Base-by-base conservation (phyloP, 2,797 vertebrate genomes). In the Enteromius radiatus region DNA sequence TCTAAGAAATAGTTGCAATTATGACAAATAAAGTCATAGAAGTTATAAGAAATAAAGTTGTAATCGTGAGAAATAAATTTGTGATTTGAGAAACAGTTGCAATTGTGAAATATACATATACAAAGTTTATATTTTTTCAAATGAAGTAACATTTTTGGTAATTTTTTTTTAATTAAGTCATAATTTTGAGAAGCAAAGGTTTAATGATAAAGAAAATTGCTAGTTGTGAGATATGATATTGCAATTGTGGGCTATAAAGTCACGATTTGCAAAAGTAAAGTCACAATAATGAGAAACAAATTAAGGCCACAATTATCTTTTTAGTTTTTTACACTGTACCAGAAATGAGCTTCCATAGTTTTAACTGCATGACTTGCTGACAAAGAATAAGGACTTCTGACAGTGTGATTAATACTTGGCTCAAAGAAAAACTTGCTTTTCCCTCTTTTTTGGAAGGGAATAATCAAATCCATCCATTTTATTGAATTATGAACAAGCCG, bases 401-500 rank as follows among this genome's bases (percentile, higher is more conserved):
- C 85, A 81, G 68, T 36, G 56, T 86, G 83, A 87, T 85, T 87
- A 83, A 88, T 86, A 77, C 70, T 49, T 63, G 14, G 36, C 52
- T 86, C 26, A 45, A 61, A 47, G 49, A 47, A 78, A 63, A 79
- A 3, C 59, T 64, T 73, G 11, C 69, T 76, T 61, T 38, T 80
- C 56, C 52, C 31, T 23, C 38, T 73, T 84, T 87, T 83, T 71
- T 59, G 43, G 38, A 70, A 61, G 67, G 31, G 61, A 86, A 71
- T 76, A 80, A 84, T 85, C 76, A 83, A 65, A 80, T 84, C 77
- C 77, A 74, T 88, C 67, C 41, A 5, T 86, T 88, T 84, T 65
- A 56, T 33, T 88, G 67, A 86, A 68, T 81, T 83, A 78, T 81
- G 54, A 80, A 54, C 49, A 26, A 83, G 81, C 52, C 28, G 26